A percentile compares a stretch with the other conserved stretches of the same genome.
phyloP scores from a whole-genome alignment of 2,797 vertebrate species.

The Eupleurogrammus muticus region DNA sequence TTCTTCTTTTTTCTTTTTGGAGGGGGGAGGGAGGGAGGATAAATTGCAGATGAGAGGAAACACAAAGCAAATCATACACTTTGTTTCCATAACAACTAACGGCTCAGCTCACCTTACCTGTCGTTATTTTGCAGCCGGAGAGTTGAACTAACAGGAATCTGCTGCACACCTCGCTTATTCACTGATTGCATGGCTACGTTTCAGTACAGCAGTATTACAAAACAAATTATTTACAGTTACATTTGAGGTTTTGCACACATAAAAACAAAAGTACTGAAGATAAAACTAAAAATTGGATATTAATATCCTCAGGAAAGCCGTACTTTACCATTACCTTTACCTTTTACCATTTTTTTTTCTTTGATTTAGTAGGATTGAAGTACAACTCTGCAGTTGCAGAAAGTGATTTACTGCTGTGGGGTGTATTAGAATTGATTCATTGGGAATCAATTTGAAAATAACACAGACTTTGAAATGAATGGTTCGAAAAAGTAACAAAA shows the following conservation, averaged over 20 bases:
- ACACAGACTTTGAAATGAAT: neutral
- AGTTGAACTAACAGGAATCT: neutral
- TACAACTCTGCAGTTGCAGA: neutral
- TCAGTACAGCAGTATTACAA: neutral
- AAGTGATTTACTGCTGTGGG: neutral
- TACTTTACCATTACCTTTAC: too few species aligned
- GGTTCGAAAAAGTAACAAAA: neutral
- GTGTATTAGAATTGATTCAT: neutral
- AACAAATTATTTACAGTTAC: neutral
- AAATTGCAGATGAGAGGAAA: constrained; percentile 1
- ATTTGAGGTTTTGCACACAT: too few species aligned
- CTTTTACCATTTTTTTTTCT: too few species aligned
- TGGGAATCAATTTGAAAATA: neutral
- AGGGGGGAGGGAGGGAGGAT: neutral
- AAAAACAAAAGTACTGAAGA: too few species aligned
- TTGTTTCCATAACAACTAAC: constrained; percentile 42
- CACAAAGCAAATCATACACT: neutral
- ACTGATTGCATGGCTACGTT: neutral
- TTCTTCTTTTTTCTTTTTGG: neutral
- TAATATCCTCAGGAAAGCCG: neutral
- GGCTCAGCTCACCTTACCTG: neutral
- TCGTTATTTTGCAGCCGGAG: neutral
- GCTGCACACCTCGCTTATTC: neutral
- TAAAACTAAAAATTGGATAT: neutral
- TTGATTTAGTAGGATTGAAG: neutral